These are phyloP conservation scores for Drosophila picticornis DNA, from an alignment of 2,888 invertebrate species.

Conservation along the genomic window DNA sequence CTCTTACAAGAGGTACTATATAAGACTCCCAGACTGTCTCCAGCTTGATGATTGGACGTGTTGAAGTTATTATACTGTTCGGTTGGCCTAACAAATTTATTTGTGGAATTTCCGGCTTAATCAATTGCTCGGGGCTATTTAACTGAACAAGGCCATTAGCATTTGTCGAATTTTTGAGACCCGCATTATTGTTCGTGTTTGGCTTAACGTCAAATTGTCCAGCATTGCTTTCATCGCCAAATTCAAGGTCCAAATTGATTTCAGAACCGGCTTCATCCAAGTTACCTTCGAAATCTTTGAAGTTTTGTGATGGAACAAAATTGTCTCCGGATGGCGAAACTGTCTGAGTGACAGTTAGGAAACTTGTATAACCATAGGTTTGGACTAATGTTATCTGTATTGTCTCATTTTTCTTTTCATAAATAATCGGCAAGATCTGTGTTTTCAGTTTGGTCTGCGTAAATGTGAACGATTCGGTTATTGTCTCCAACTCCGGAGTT, in stretches of 20 bases:
- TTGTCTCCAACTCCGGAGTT: conserved; percentile 94
- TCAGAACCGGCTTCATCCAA: conserved; percentile 96
- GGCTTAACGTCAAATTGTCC: conserved; percentile 82
- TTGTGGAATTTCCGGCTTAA: conserved; percentile 87
- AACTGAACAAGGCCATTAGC: conserved; percentile 39
- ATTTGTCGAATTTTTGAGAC: conserved; percentile 56
- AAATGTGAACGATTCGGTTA: conserved; percentile 96
- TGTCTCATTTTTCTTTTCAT: conserved; percentile 89
- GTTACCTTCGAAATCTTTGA: conserved; percentile 95
- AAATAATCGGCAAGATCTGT: conserved; percentile 93
- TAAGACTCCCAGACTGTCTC: conserved; percentile 94
- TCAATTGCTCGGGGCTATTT: conserved; percentile 32
- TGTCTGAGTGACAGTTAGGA: conserved; percentile 96
- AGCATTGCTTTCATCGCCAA: conserved; percentile 91
- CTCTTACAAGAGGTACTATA: conserved; percentile 91
- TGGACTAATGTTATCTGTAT: conserved; percentile 93
- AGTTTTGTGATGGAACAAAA: conserved; percentile 93
- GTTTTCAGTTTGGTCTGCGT: conserved; percentile 95
- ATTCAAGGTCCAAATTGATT: conserved; percentile 93
- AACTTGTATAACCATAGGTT: conserved; percentile 93
- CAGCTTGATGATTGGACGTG: conserved; percentile 90
- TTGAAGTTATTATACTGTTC: conserved; percentile 88
- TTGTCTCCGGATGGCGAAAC: conserved; percentile 93
- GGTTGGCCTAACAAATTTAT: conserved; percentile 89
- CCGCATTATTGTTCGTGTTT: conserved; percentile 58